Evolutionary conservation across 30 jellyfish, hydroid and myxozoan genomes (phyloP).

Genomic region (Hydractinia symbiolongicarpus): DNA sequence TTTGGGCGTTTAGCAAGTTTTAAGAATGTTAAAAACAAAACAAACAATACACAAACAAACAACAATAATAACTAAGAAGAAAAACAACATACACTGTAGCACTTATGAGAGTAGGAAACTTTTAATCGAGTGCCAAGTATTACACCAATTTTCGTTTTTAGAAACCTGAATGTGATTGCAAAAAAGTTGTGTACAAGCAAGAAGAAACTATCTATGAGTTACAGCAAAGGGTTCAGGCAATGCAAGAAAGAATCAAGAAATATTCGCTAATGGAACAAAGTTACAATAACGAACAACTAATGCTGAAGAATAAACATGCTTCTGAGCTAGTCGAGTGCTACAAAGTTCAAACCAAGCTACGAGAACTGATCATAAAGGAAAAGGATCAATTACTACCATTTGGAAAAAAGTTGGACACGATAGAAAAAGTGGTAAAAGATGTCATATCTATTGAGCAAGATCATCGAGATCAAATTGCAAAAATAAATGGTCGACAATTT

Average conservation of each 20-base stretch:
- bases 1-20: too few relatives aligned
- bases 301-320: background rate
- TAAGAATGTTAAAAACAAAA: too few relatives aligned
- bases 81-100: too few relatives aligned
- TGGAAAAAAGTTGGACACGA: background rate
- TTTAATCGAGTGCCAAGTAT: too few relatives aligned
- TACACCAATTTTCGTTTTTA: too few relatives aligned
- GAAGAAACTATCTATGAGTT: background rate
- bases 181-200: too few relatives aligned
- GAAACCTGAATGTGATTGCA: too few relatives aligned
- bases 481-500: background rate
- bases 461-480: background rate
- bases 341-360: background rate
- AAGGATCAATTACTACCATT: background rate
- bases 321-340: background rate
- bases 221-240: background rate
- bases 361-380: background rate
- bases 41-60: too few relatives aligned
- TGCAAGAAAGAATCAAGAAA: background rate
- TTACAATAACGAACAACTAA: background rate
- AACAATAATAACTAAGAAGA: too few relatives aligned
- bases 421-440: background rate
- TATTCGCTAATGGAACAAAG: background rate
- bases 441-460: background rate
- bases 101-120: too few relatives aligned